These are phyloP conservation scores for Chunga burmeisteri DNA, from an alignment of 2,113 vertebrate genomes.

Conservation along the genomic window DNA sequence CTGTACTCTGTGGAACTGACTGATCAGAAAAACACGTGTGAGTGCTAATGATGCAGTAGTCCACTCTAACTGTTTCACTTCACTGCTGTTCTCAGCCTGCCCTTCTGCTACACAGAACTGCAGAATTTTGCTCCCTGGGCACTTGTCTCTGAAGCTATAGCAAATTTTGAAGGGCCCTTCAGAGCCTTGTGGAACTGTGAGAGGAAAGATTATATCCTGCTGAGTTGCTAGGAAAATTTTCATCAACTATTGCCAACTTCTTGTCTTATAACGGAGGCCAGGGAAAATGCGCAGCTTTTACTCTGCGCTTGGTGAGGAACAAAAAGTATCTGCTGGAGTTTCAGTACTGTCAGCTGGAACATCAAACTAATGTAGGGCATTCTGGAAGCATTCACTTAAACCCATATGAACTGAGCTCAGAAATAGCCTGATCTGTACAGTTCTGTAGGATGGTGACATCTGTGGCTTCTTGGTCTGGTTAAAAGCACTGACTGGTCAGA, in stretches of 20 bases:
- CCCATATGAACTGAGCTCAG: background rate
- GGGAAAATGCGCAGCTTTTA: background rate
- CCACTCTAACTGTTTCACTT: background rate
- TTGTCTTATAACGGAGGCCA: background rate
- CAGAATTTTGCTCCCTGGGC: background rate
- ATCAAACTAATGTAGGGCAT: background rate
- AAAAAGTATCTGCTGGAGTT: slow-evolving; percentile 3
- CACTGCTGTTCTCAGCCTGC: background rate
- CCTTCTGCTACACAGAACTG: background rate
- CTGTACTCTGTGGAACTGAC: background rate
- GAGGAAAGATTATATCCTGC: slow-evolving; percentile 28
- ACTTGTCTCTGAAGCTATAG: background rate
- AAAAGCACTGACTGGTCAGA: background rate
- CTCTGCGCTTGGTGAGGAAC: background rate
- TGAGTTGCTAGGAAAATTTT: slow-evolving; percentile 30
- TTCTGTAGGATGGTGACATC: background rate
- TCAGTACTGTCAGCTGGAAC: background rate
- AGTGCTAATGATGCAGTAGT: background rate
- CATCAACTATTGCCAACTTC: background rate
- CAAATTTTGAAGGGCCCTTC: slow-evolving; percentile 34
- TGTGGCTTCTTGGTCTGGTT: background rate
- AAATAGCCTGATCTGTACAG: background rate
- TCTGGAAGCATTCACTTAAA: background rate
- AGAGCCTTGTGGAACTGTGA: background rate
- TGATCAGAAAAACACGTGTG: background rate